A percentile compares a stretch with the other conserved stretches of the same genome.
Evolutionary conservation across 2,888 invertebrate species (phyloP).

Genomic region (Pseudococcus jackbeardsleyi): DNA sequence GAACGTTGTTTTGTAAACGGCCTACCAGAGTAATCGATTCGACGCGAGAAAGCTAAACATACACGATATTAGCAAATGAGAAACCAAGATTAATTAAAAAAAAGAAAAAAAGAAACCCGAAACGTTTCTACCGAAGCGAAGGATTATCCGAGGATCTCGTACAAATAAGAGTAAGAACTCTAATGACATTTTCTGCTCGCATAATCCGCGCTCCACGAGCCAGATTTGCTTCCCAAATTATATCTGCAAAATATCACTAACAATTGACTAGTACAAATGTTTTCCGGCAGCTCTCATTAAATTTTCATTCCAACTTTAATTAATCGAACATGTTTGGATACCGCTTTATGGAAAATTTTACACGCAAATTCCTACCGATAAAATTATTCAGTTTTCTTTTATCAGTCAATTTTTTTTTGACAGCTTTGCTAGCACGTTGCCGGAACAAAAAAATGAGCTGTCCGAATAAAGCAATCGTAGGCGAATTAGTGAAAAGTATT

Average conservation of each 20-base stretch:
- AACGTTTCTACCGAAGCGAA: background rate
- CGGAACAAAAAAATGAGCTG: background rate
- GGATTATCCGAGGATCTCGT: background rate
- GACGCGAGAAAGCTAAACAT: slow-evolving; percentile 1
- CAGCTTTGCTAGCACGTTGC: background rate
- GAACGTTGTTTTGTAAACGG: background rate
- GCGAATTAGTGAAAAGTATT: slow-evolving; percentile 9
- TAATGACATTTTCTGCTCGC: background rate
- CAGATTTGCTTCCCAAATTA: background rate
- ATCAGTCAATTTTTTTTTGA: slow-evolving; percentile 11
- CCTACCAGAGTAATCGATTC: background rate
- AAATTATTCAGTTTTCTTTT: background rate
- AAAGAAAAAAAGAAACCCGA: background rate
- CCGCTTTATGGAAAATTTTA: background rate
- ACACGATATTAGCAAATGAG: background rate
- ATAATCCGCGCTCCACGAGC: background rate
- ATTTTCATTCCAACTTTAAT: slow-evolving; percentile 1
- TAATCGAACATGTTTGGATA: slow-evolving; percentile 6
- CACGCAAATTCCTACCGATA: background rate
- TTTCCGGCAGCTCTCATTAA: background rate
- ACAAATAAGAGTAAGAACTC: slow-evolving; percentile 8
- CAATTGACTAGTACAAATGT: slow-evolving; percentile 44
- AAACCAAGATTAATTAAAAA: slow-evolving; percentile 2
- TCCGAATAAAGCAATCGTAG: slow-evolving; percentile 24
- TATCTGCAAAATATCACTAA: slow-evolving; percentile 33